These are phyloP conservation scores for Enoplosus armatus DNA, from an alignment of 2,797 vertebrate species.

Conservation along the genomic window DNA sequence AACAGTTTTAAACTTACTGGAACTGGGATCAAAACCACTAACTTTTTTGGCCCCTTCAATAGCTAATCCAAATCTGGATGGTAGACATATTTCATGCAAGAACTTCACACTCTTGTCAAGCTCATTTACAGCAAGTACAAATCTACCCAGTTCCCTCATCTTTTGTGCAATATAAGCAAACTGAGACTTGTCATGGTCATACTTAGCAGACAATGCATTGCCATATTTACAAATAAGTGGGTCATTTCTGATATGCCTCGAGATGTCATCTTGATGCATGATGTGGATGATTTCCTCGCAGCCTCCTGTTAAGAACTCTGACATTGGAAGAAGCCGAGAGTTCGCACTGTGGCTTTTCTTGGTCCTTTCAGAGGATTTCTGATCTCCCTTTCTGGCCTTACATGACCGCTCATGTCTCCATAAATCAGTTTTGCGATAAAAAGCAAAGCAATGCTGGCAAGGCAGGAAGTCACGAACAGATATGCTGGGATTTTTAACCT, in stretches of 20 bases:
- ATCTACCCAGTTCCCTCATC: constrained; percentile 82
- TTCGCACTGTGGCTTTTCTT: constrained; percentile 47
- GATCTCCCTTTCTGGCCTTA: constrained; percentile 72
- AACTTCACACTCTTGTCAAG: constrained; percentile 76
- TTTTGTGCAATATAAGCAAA: constrained; percentile 83
- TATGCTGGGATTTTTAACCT: constrained; percentile 56
- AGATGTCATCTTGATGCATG: constrained; percentile 83
- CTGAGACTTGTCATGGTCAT: constrained; percentile 80
- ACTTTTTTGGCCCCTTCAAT: constrained; percentile 80
- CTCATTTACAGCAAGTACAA: constrained; percentile 78
- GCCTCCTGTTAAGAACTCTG: constrained; percentile 74
- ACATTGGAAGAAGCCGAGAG: constrained; percentile 68
- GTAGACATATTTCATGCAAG: constrained; percentile 80
- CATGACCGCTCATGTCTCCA: constrained; percentile 80
- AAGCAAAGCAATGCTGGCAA: constrained; percentile 81
- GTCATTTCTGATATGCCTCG: constrained; percentile 76
- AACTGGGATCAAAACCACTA: constrained; percentile 76
- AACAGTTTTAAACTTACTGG: constrained; percentile 75
- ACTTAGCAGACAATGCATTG: constrained; percentile 74
- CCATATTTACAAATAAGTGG: constrained; percentile 83
- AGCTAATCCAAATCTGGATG: constrained; percentile 78
- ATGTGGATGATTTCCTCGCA: constrained; percentile 81
- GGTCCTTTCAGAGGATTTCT: constrained; percentile 49
- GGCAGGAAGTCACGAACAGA: constrained; percentile 79
- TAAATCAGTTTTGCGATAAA: constrained; percentile 80